Conservation (phyloP, 2,113 vertebrate genomes). For the Sphyrna mokarran region DNA sequence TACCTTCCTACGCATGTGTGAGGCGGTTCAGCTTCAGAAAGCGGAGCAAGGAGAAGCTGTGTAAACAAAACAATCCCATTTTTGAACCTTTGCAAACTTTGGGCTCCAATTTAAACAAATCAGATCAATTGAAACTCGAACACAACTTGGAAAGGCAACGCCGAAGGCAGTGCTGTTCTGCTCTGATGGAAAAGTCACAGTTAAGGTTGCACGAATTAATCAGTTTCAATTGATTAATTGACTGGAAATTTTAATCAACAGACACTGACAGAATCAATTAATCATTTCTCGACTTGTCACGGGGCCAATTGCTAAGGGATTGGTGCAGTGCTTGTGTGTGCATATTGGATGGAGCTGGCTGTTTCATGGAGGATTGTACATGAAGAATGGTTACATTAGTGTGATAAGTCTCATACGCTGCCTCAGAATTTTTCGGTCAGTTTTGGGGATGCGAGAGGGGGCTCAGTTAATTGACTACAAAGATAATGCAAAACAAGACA, state of each 20-base stretch:
- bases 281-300: neutral
- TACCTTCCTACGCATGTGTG: neutral
- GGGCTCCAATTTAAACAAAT: neutral
- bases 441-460: neutral
- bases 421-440: neutral
- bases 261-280: slow-evolving; percentile 32
- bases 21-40: neutral
- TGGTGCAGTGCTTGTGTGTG: neutral
- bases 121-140: neutral
- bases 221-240: slow-evolving; percentile 32
- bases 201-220: neutral
- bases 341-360: neutral
- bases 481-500: neutral
- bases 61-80: neutral
- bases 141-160: neutral
- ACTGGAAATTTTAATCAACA: slow-evolving; percentile 33
- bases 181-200: neutral
- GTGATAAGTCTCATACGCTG: neutral
- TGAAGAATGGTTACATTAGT: neutral
- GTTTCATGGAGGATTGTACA: neutral
- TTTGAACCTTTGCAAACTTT: neutral
- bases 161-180: neutral
- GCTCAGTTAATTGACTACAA: neutral
- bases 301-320: neutral
- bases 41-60: neutral